Conservation (phyloP, 1,140 invertebrate genomes). For the Bombus balteatus region DNA sequence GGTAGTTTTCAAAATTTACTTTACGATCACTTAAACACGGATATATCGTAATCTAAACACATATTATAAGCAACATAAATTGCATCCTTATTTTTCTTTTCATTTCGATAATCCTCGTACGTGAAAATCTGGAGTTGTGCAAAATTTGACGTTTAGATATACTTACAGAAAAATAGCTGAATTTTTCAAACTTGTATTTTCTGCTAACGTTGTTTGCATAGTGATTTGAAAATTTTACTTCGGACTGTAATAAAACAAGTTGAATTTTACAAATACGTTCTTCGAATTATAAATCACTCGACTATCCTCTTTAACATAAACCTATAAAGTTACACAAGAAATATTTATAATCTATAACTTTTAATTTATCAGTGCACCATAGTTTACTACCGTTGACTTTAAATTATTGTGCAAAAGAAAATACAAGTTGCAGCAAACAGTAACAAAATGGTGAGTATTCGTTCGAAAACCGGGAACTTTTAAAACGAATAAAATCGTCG, state of each 20-base stretch:
- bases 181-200: neutral
- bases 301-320: neutral
- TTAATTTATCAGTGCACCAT: neutral
- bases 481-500: neutral
- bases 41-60: too few relatives aligned
- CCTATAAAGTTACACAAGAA: neutral
- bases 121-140: too few relatives aligned
- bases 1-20: too few relatives aligned
- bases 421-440: neutral
- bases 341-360: neutral
- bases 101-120: too few relatives aligned
- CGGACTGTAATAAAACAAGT: neutral
- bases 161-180: neutral
- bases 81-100: too few relatives aligned
- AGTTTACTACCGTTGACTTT: neutral
- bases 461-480: too few relatives aligned
- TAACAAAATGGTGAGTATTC: neutral
- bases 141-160: too few relatives aligned
- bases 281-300: neutral
- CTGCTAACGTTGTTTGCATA: neutral
- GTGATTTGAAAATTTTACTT: neutral
- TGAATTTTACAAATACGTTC: neutral
- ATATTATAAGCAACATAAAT: too few relatives aligned
- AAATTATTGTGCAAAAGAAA: neutral
- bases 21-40: too few relatives aligned